phyloP scores from a whole-genome alignment of 1,140 invertebrate species.

The Temnothorax longispinosus region DNA sequence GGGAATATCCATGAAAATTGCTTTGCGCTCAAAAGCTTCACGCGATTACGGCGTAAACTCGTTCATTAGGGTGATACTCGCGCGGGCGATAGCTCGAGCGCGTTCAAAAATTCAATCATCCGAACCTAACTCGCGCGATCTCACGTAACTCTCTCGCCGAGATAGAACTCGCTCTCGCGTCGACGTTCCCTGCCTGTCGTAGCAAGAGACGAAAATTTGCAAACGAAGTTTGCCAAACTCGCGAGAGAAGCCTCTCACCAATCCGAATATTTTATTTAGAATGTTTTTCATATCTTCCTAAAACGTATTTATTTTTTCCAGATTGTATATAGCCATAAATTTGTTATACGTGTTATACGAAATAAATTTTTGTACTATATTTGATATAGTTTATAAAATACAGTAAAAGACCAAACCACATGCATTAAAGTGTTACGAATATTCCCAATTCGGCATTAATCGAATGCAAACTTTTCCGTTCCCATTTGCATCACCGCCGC shows the following conservation, averaged over 20 bases:
- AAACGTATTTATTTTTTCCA: background rate
- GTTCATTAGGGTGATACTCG: conserved; percentile 51
- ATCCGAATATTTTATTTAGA: background rate
- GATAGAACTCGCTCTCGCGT: background rate
- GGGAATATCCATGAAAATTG: conserved; percentile 51
- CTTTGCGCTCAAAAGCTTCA: conserved; percentile 58
- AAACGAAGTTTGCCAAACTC: background rate
- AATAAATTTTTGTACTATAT: background rate
- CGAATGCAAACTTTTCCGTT: background rate
- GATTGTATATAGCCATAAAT: background rate
- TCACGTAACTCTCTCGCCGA: conserved; percentile 24
- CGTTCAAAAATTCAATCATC: conserved; percentile 54
- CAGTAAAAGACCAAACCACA: too few relatives aligned
- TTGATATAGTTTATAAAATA: background rate
- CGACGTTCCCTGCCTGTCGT: background rate
- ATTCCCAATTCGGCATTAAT: background rate
- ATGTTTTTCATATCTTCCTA: background rate
- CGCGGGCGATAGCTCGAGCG: conserved; percentile 19
- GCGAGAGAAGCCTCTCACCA: background rate
- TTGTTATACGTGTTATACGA: background rate
- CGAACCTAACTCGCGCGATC: conserved; percentile 22
- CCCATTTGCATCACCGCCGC: background rate
- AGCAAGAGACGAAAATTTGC: conserved; percentile 22
- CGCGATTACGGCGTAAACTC: conserved; percentile 55
- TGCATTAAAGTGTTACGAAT: background rate